Evolutionary conservation across 1,140 invertebrate genomes (phyloP), one percentile per base, ranked within the genome.

Genomic region (Forficula auricularia): DNA sequence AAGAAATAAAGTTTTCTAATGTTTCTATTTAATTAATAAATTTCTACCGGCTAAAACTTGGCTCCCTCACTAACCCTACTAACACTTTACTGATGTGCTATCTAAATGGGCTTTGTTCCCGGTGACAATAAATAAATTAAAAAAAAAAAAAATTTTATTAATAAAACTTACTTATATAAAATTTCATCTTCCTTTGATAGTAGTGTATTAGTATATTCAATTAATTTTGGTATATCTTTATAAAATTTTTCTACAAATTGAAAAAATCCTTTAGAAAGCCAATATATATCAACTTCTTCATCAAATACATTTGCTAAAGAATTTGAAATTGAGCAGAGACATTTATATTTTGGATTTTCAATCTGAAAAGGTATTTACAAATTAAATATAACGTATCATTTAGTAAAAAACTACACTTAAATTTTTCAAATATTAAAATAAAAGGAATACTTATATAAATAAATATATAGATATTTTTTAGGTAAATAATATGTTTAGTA

Each of bases 231-330:
- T 13, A 48, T 35, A 34, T 48, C 52, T 32, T 51, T 50, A 37
- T 44, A 43, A 37, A 56, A 48, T 38, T 46, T 52, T 27, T 52
- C 48, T 22, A 52, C 47, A 33, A 53, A 48, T 48, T 54, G 48
- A 48, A 56, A 61, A 41, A 67, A 65, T 14, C 56, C 56, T 35
- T 56, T 56, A 6, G 60, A 58, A 30, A 66, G 50, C 60, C 62
- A 68, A 51, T 61, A 69, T 15, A 50, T 50, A 47, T 63, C 62
- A 12, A 58, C 52, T 13, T 59, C 54, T 42, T 51, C 50, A 19
- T 60, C 59, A 18, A 55, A 53, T 13, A 66, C 50, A 37, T 61
- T 51, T 32, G 48, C 45, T 19, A 65, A 50, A 38, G 56, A 53
- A 19, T 53, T 42, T 13, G 59, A 52, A 31, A 68, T 58, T 1